These are phyloP conservation scores for Netelia virgata DNA, from an alignment of 2,888 invertebrate species.

Conservation along the genomic window DNA sequence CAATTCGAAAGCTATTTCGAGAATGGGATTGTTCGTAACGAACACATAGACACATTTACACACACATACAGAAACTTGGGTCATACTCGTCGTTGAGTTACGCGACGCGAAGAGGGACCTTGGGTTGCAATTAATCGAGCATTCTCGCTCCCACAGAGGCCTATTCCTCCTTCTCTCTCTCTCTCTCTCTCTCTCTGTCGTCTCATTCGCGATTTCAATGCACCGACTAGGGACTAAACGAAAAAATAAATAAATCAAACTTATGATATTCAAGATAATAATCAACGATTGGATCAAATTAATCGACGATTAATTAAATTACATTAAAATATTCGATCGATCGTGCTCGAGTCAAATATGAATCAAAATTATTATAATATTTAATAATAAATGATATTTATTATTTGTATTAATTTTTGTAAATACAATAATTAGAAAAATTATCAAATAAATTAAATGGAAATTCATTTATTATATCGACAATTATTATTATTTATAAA, in stretches of 20 bases:
- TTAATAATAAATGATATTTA: too few relatives aligned
- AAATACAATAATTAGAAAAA: too few relatives aligned
- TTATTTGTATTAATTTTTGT: too few relatives aligned
- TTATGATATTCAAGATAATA: background rate
- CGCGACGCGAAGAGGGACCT: conserved; percentile 56
- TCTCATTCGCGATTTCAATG: conserved; percentile 15
- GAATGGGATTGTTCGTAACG: conserved; percentile 54
- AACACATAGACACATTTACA: too few relatives aligned
- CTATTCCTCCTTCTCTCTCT: conserved; percentile 5
- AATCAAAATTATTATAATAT: too few relatives aligned
- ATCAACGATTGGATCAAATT: background rate
- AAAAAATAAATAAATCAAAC: background rate
- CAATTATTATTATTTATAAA: too few relatives aligned
- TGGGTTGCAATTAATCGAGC: conserved; percentile 62
- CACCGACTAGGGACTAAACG: background rate
- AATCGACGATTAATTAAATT: background rate
- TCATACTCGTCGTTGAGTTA: conserved; percentile 43
- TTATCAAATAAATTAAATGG: background rate
- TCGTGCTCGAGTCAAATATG: too few relatives aligned
- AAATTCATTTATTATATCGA: background rate
- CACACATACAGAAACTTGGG: conserved; percentile 6
- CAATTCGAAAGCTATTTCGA: conserved; percentile 63
- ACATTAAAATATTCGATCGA: background rate
- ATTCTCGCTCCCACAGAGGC: conserved; percentile 48
- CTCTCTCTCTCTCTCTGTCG: conserved; percentile 13